Percentiles rank a stretch among this genome's conserved stretches.
phyloP scores from a whole-genome alignment of 2,113 vertebrate species.

The Laterallus jamaicensis region DNA sequence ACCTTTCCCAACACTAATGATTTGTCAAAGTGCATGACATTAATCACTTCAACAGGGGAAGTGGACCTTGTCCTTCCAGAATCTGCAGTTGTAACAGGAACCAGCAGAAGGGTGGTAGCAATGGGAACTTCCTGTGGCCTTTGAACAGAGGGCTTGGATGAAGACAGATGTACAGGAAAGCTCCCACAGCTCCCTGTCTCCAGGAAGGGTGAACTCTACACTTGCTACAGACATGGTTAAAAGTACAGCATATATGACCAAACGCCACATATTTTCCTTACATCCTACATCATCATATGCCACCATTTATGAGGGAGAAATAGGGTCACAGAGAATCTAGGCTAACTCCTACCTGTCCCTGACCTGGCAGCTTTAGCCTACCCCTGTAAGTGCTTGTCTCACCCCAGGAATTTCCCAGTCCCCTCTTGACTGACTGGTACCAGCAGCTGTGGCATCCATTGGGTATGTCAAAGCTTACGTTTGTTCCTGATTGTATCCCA shows the following conservation, averaged over 20 bases:
- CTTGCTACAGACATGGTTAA: conserved; percentile 77
- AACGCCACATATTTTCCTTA: conserved; percentile 87
- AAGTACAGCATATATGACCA: conserved; percentile 78
- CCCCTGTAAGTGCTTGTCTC: conserved; percentile 78
- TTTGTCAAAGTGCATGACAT: neutral
- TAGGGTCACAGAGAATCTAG: conserved; percentile 82
- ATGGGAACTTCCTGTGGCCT: conserved; percentile 80
- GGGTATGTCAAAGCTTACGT: neutral
- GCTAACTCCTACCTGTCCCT: conserved; percentile 83
- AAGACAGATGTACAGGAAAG: conserved; percentile 79
- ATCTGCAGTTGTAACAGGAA: neutral
- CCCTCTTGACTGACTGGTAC: conserved; percentile 81
- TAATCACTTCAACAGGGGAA: neutral
- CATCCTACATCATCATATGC: conserved; percentile 80
- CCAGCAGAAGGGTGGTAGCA: neutral
- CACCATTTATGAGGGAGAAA: conserved; percentile 83
- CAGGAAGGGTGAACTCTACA: fast-evolving
- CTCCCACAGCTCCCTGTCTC: neutral
- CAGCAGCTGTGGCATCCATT: conserved; percentile 80
- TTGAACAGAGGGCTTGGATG: conserved; percentile 77
- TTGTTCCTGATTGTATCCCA: neutral
- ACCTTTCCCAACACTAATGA: neutral
- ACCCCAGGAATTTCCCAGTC: conserved; percentile 81
- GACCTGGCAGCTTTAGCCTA: conserved; percentile 82
- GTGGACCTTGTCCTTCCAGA: neutral